Base-by-base conservation (phyloP, 2,113 vertebrate genomes). In the Chelonoidis abingdonii region DNA sequence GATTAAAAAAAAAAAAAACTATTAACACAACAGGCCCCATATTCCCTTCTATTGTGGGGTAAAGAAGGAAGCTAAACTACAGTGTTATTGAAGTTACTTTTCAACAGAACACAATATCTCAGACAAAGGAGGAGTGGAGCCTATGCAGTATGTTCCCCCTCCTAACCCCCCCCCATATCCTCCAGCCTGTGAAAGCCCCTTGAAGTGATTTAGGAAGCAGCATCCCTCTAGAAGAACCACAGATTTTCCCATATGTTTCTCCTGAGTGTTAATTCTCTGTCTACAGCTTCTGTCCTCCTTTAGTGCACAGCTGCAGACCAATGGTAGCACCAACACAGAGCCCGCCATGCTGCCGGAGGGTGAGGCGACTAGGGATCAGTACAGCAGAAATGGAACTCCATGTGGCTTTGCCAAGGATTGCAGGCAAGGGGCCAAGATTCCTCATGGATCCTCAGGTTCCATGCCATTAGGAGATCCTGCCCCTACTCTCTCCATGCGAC, bases 321-420 rank as follows among this genome's bases (percentile, higher is more conserved):
- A 38, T 41, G n/a, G 21, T 59, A 69, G 16, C 35, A 69, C 65
- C 9, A 10, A 41, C 69, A 75, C n/a, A 10, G 38, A 75, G 21
- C 12, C 59, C 3, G 5, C 14, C 29, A 65, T 65, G 31, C 59
- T 65, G 69, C 10, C 21, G 41, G 69, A 75, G 10, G 21, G 21
- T 75, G 10, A 75, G n/a, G 69, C 1, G 5, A 24, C 69, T 35
- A 69, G 65, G 65, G 65, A 69, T 69, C 65, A 69, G 17, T 35
- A 35, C 14, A 38, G 65, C 38, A 4, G 65, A 69, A n/a, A 65
- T 16, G 14, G 12, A 65, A 65, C 6, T 16, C 14, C 0, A 0
- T 7, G 31, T 85, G 72, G 4, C 62, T 81, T 22, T 2, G 6
- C 6, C 24, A 1, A 72, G 5, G 25, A 35, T 41, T 80, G 8